phyloP scores from a whole-genome alignment of 1,140 invertebrate species.

The Pogonomyrmex barbatus region DNA sequence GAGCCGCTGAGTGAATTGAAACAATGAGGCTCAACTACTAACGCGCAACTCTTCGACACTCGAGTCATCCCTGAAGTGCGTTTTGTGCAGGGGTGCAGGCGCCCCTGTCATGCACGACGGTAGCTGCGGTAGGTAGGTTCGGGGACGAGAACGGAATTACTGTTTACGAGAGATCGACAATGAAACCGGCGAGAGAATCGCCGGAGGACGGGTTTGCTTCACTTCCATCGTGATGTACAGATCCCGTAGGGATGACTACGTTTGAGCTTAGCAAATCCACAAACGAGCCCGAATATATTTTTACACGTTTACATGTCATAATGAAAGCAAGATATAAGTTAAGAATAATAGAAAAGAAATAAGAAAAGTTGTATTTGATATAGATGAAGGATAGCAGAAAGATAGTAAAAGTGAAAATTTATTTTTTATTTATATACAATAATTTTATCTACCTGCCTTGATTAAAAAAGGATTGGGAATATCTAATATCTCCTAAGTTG shows the following conservation, averaged over 20 bases:
- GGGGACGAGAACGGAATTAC: conserved; percentile 69
- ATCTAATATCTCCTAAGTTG: conserved; percentile 7
- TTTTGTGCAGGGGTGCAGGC: conserved; percentile 82
- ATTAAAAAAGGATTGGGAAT: background rate
- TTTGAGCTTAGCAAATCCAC: background rate
- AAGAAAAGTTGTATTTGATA: background rate
- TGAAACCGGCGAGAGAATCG: conserved; percentile 32
- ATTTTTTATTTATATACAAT: background rate
- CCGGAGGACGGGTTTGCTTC: conserved; percentile 1
- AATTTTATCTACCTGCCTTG: background rate
- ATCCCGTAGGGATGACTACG: background rate
- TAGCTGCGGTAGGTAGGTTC: conserved; percentile 77
- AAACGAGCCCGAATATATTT: background rate
- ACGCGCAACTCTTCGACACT: conserved; percentile 73
- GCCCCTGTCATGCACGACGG: conserved; percentile 76
- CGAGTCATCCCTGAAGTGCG: conserved; percentile 82
- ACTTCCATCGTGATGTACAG: conserved; percentile 21
- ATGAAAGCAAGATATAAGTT: background rate
- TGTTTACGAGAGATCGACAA: conserved; percentile 69
- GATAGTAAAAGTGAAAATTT: background rate
- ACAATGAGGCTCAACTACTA: conserved; percentile 82
- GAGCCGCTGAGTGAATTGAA: conserved; percentile 78
- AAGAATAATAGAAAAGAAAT: background rate
- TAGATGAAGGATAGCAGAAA: background rate
- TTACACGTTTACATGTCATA: background rate